phyloP scores from a whole-genome alignment of 2,113 vertebrate genomes.

The Proterorhinus semilunaris region DNA sequence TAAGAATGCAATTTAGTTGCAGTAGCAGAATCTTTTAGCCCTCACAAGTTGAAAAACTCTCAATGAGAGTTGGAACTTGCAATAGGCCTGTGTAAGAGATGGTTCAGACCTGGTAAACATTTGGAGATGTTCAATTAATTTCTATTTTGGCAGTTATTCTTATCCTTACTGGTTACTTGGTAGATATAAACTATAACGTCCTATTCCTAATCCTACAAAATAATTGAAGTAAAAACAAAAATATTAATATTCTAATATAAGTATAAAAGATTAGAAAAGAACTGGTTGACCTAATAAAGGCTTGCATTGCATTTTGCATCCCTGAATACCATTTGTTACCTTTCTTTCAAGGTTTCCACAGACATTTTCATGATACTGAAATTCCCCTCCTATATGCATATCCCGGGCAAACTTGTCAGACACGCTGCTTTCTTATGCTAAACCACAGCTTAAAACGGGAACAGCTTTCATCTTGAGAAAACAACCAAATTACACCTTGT shows the following conservation, averaged over 20 bases:
- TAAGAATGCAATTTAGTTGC: neutral
- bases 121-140: too few relatives aligned
- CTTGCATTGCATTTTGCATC: neutral
- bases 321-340: neutral
- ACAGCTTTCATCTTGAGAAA: conserved; percentile 11
- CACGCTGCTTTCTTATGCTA: conserved; percentile 4
- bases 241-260: too few relatives aligned
- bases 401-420: conserved; percentile 3
- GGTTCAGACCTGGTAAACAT: neutral
- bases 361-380: too few relatives aligned
- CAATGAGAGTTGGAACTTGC: neutral
- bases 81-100: neutral
- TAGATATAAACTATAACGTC: too few relatives aligned
- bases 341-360: neutral
- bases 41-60: neutral
- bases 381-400: neutral
- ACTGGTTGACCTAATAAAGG: too few relatives aligned
- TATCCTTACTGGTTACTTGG: too few relatives aligned
- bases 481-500: conserved; percentile 14
- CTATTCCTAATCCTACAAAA: too few relatives aligned
- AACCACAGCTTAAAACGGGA: conserved; percentile 3
- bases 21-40: neutral
- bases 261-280: too few relatives aligned
- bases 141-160: too few relatives aligned
- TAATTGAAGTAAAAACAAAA: too few relatives aligned